These are phyloP conservation scores for Hoplostethus mediterraneus DNA, from an alignment of 2,797 vertebrate genomes.

Conservation along the genomic window DNA sequence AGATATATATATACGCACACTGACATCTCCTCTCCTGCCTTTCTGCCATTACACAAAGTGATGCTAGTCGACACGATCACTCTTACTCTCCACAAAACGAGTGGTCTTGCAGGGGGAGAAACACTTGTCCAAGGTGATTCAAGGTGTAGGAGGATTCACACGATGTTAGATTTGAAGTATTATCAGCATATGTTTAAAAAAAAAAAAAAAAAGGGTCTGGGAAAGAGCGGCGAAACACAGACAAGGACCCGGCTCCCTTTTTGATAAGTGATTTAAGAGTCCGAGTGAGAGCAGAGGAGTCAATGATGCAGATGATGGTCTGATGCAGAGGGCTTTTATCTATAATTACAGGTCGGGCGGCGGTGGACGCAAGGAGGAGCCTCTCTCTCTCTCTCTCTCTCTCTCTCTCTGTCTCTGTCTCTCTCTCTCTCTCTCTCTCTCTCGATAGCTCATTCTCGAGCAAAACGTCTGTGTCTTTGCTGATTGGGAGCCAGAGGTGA, in stretches of 20 bases:
- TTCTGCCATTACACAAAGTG: conserved; percentile 14
- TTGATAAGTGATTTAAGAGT: conserved; percentile 60
- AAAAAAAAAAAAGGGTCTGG: not conserved
- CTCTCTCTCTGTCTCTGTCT: conserved; percentile 27
- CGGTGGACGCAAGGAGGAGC: conserved; percentile 37
- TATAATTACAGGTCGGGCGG: conserved; percentile 64
- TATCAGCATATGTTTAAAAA: conserved; percentile 38
- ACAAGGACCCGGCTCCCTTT: conserved; percentile 18
- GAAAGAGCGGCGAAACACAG: conserved; percentile 23
- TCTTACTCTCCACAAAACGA: conserved; percentile 15
- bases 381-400: conserved; percentile 20
- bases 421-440: conserved; percentile 26
- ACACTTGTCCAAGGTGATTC: conserved; percentile 45
- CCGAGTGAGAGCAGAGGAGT: conserved; percentile 36
- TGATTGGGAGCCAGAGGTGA: conserved; percentile 37
- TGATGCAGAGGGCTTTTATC: conserved; percentile 65
- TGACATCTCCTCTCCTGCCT: conserved; percentile 17
- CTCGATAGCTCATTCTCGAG: conserved; percentile 10
- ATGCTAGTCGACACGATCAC: conserved; percentile 23
- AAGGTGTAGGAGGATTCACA: conserved; percentile 40
- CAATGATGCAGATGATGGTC: conserved; percentile 54
- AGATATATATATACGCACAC: not conserved
- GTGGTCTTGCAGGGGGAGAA: not conserved
- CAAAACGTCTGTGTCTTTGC: not conserved
- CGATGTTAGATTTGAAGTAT: conserved; percentile 21